Evolutionary conservation across 2,113 vertebrate species (phyloP).

Genomic region (Trematocara nigrifrons): DNA sequence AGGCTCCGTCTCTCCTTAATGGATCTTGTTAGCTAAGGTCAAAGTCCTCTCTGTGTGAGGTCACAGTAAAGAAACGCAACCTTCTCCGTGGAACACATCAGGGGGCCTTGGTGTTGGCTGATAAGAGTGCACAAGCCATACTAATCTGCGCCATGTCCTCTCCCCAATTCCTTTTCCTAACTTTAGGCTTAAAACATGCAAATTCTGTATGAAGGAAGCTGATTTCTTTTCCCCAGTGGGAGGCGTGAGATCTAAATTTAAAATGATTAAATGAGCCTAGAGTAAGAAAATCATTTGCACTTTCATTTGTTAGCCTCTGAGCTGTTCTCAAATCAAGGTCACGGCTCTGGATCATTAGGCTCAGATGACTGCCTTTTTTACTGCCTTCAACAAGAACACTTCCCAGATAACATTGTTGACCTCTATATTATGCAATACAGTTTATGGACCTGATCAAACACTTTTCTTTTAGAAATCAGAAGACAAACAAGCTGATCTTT

Average conservation of each 20-base stretch:
- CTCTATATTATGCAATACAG: neutral
- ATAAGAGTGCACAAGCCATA: conserved; percentile 5
- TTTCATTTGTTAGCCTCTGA: conserved; percentile 56
- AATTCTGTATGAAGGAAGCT: conserved; percentile 44
- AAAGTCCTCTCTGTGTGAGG: conserved; percentile 35
- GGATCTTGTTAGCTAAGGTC: conserved; percentile 55
- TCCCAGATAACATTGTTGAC: conserved; percentile 25
- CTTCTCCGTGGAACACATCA: conserved; percentile 13
- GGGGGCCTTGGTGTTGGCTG: neutral
- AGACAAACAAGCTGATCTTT: neutral
- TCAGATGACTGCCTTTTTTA: conserved; percentile 42
- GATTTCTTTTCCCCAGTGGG: conserved; percentile 59
- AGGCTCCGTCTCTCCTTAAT: conserved; percentile 28
- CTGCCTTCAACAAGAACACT: conserved; percentile 30
- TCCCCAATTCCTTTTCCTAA: neutral
- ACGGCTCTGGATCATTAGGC: conserved; percentile 56
- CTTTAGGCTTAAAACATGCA: conserved; percentile 49
- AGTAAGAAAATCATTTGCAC: conserved; percentile 61
- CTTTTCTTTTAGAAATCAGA: neutral
- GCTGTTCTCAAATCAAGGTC: conserved; percentile 63
- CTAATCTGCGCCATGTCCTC: neutral
- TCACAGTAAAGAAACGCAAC: conserved; percentile 26
- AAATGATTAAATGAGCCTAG: conserved; percentile 63
- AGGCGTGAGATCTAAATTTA: conserved; percentile 66
- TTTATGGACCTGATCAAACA: neutral